Conservation (phyloP, 2,888 invertebrate species). For the Exephanes ischioxanthus region DNA sequence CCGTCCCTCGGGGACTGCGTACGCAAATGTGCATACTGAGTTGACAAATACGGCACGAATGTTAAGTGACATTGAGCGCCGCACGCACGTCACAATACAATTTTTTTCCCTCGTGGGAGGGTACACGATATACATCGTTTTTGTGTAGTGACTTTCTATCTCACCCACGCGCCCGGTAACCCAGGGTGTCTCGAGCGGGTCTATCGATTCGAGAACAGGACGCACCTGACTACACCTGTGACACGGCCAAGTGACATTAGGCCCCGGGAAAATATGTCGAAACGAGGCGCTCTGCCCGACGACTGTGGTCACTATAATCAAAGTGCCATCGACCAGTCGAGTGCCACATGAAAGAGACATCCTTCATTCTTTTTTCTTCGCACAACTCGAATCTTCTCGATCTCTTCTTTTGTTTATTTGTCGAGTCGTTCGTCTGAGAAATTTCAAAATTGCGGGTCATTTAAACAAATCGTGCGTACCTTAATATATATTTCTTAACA, state of each 20-base stretch:
- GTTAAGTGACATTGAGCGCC: constrained; percentile 56
- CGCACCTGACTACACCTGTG: constrained; percentile 39
- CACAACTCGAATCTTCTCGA: not conserved
- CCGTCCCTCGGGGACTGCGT: constrained; percentile 13
- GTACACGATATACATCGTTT: constrained; percentile 32
- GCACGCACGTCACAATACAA: constrained; percentile 56
- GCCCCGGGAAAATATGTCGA: constrained; percentile 47
- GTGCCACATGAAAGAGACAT: constrained; percentile 1
- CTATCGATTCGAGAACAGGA: constrained; percentile 60
- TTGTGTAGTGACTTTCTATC: constrained; percentile 51
- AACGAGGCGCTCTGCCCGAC: constrained; percentile 18
- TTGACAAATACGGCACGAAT: constrained; percentile 13
- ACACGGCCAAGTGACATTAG: constrained; percentile 51
- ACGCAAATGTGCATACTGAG: constrained; percentile 3
- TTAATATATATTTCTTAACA: too few species aligned
- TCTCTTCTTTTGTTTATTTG: not conserved
- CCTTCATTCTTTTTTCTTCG: not conserved
- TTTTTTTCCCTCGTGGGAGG: constrained; percentile 33
- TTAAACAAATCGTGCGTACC: too few species aligned
- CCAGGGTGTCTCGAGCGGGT: constrained; percentile 37
- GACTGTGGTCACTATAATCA: constrained; percentile 50
- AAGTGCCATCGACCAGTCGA: constrained; percentile 48
- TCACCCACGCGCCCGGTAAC: constrained; percentile 38
- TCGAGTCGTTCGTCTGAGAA: not conserved
- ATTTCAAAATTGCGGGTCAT: not conserved